Base-by-base conservation (phyloP, 1,140 invertebrate species). In the Rhopalosiphum maidis region DNA sequence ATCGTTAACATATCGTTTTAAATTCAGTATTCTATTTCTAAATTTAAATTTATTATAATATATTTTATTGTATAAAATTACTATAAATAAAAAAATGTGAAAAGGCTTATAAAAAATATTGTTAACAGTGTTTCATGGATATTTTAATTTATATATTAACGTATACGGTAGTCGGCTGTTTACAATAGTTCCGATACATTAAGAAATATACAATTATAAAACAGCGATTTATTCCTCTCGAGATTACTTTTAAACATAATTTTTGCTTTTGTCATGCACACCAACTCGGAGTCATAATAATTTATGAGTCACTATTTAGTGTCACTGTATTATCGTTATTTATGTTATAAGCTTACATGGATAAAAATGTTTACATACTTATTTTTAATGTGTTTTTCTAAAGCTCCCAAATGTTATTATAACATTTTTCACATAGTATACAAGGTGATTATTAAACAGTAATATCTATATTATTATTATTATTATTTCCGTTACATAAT, bases 281-380 rank as follows among this genome's bases (percentile, higher is more conserved):
- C 55, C 55, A 60, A 77, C 11, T n/a, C 30, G 4, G 60, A 77
- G 30, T 77, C 60, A n/a, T 77, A 77, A 77, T 77, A 77, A 77
- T 77, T 77, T 68, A 68, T 68, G 60, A 68, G 60, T 77, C 60
- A 77, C 60, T 77, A 77, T 77, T 77, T 77, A 77, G 60, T n/a
- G 60, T 77, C 60, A 77, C 60, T n/a, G 25, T 68, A n/a, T 11
- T 68, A 77, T 77, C 60, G 30, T 77, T 77, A 77, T 77, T 77
- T 77, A 77, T 77, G 60, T 18, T 77, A 77, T 77, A 77, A 77
- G 60, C 60, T 15, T 77, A n/a, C n/a, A n/a, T 18, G 60, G 60
- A 77, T 77, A 77, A 77, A 77, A 77, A 77, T 77, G 60, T 77
- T 77, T 77, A 77, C 60, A 77, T 77, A 77, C 60, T 77, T 77